These are phyloP conservation scores for Helostoma temminkii DNA, from an alignment of 2,797 vertebrate species.

Conservation along the genomic window DNA sequence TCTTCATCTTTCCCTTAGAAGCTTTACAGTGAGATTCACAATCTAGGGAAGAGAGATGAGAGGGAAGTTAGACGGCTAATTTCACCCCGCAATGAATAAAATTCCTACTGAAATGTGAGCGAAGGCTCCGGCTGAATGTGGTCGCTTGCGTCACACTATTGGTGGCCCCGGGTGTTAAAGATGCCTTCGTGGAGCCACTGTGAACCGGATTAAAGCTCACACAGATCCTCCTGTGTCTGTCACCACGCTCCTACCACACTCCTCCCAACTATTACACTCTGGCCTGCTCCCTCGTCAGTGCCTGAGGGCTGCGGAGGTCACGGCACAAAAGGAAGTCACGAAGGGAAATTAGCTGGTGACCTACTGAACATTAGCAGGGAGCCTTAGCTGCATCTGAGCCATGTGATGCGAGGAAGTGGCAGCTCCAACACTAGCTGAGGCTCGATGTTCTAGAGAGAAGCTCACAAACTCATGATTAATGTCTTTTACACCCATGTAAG, in stretches of 20 bases:
- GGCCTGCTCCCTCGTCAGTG: constrained; percentile 81
- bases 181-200: constrained; percentile 56
- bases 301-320: constrained; percentile 83
- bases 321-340: constrained; percentile 82
- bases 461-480: constrained; percentile 61
- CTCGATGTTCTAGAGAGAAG: constrained; percentile 31
- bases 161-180: constrained; percentile 21
- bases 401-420: constrained; percentile 84
- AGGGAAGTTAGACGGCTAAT: background rate
- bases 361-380: constrained; percentile 83
- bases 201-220: constrained; percentile 81
- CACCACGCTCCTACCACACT: constrained; percentile 60
- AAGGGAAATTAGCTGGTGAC: constrained; percentile 85
- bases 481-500: too few species aligned
- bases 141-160: constrained; percentile 29
- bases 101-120: background rate
- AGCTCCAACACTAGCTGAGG: constrained; percentile 55
- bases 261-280: constrained; percentile 49
- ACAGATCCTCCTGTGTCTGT: constrained; percentile 85
- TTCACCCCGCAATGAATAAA: background rate
- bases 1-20: constrained; percentile 98
- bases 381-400: constrained; percentile 79
- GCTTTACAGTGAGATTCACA: constrained; percentile 98
- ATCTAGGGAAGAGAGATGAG: constrained; percentile 69
- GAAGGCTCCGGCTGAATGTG: constrained; percentile 22